These are phyloP conservation scores for Papilio polytes DNA, from an alignment of 1,140 invertebrate species.

Conservation along the genomic window DNA sequence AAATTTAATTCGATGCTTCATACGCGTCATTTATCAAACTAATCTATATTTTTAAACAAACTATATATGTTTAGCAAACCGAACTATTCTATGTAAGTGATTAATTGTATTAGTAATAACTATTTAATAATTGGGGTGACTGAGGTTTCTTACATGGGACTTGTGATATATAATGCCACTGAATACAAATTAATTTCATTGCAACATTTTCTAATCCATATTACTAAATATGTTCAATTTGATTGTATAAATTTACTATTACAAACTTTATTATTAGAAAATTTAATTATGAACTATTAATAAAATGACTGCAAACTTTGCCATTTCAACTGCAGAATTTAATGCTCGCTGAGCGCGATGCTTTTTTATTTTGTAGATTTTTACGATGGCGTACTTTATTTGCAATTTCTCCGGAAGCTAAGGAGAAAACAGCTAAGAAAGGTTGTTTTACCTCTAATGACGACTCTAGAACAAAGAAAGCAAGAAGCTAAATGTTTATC, in stretches of 20 bases:
- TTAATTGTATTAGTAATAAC: background rate
- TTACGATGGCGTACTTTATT: slow-evolving; percentile 23
- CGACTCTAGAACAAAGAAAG: slow-evolving; percentile 27
- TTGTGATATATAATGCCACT: background rate
- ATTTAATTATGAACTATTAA: slow-evolving; percentile 10
- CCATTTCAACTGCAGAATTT: slow-evolving; percentile 18
- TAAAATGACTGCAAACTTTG: slow-evolving; percentile 13
- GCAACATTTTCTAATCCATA: background rate
- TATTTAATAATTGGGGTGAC: background rate
- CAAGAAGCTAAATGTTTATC: slow-evolving; percentile 21
- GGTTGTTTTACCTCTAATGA: slow-evolving; percentile 27
- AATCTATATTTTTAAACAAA: too few species aligned
- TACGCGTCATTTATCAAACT: too few species aligned
- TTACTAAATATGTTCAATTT: background rate
- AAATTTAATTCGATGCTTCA: too few species aligned
- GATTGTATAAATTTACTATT: background rate
- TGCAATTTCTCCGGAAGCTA: slow-evolving; percentile 27
- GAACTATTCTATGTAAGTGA: background rate
- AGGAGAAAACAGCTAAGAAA: slow-evolving; percentile 27
- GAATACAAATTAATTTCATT: background rate
- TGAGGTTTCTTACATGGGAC: too few species aligned
- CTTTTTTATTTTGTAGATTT: slow-evolving; percentile 21
- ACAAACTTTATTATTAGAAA: background rate
- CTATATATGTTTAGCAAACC: too few species aligned
- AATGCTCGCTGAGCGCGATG: slow-evolving; percentile 4